Conservation (phyloP, 2,797 vertebrate genomes). For the Eupleurogrammus muticus region DNA sequence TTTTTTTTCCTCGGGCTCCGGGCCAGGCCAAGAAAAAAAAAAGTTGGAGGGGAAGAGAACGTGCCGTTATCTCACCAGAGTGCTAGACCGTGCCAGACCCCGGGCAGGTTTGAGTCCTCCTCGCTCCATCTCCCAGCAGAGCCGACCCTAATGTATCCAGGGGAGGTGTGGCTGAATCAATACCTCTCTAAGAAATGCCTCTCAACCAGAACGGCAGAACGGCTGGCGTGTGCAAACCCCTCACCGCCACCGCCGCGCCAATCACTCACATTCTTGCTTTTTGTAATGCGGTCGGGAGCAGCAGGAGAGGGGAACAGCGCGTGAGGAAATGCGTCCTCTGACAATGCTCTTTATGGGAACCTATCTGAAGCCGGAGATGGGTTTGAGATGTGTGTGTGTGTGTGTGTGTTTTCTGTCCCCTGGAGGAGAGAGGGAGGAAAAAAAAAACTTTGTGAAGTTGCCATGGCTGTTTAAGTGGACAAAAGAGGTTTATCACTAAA, state of each 20-base stretch:
- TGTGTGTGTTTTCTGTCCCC: too few species aligned
- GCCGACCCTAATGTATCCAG: slow-evolving; percentile 61
- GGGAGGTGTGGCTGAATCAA: slow-evolving; percentile 71
- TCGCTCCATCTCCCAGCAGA: slow-evolving; percentile 44
- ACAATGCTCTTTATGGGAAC: slow-evolving; percentile 28
- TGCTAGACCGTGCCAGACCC: slow-evolving; percentile 5
- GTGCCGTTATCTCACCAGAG: slow-evolving; percentile 28
- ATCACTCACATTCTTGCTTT: slow-evolving; percentile 20
- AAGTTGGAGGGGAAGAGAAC: slow-evolving; percentile 34
- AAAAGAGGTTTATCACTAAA: slow-evolving; percentile 47
- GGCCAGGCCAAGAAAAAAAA: slow-evolving; percentile 46
- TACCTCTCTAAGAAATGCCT: slow-evolving; percentile 64
- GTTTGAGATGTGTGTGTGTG: neutral
- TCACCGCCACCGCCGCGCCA: neutral
- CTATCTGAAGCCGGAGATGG: slow-evolving; percentile 1
- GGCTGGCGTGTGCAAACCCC: slow-evolving; percentile 36
- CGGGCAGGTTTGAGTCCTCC: slow-evolving; percentile 21
- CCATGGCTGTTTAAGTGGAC: slow-evolving; percentile 44
- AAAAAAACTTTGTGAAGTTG: slow-evolving; percentile 23
- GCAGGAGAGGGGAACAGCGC: neutral
- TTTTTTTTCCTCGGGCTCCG: slow-evolving; percentile 21
- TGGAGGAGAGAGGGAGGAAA: slow-evolving; percentile 8
- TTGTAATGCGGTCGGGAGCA: slow-evolving; percentile 7
- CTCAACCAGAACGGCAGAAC: slow-evolving; percentile 42
- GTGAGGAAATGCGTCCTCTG: neutral